Evolutionary conservation across 2,113 vertebrate genomes (phyloP).

Genomic region (Pleuronectes platessa): DNA sequence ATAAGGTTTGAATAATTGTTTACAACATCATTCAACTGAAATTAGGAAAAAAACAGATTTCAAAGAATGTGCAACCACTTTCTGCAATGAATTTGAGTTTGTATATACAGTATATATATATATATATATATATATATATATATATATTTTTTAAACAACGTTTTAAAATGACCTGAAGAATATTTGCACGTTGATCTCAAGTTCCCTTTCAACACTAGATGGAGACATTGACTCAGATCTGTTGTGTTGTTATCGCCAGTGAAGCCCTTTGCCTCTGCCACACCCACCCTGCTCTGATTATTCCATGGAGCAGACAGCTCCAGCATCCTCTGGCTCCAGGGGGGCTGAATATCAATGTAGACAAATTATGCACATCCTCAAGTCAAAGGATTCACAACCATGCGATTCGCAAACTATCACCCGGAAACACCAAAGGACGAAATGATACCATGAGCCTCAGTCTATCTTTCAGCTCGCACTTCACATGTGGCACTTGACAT

Average conservation of each 20-base stretch:
- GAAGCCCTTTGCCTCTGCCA: conserved; percentile 45
- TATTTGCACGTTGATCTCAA: conserved; percentile 4
- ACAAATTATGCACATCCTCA: conserved; percentile 38
- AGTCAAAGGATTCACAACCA: conserved; percentile 25
- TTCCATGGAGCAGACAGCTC: conserved; percentile 58
- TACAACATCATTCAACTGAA: too few relatives aligned
- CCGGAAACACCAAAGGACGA: conserved; percentile 7
- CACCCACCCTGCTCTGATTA: conserved; percentile 66
- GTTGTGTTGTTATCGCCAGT: conserved; percentile 7
- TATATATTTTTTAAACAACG: too few relatives aligned
- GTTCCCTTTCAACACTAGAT: conserved; percentile 48
- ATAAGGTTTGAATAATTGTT: too few relatives aligned
- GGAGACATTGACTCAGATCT: conserved; percentile 47
- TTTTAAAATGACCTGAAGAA: neutral
- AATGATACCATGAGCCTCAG: neutral
- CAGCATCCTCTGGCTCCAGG: conserved; percentile 50
- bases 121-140: too few relatives aligned
- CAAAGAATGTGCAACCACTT: too few relatives aligned
- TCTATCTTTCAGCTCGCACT: neutral
- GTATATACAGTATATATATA: too few relatives aligned
- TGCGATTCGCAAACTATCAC: conserved; percentile 9
- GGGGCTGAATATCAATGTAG: conserved; percentile 33
- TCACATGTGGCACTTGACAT: conserved; percentile 3
- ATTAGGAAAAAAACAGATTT: too few relatives aligned
- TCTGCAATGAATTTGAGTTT: too few relatives aligned